Conservation (phyloP, 1,140 invertebrate genomes). For the Tetragonula clypearis region DNA sequence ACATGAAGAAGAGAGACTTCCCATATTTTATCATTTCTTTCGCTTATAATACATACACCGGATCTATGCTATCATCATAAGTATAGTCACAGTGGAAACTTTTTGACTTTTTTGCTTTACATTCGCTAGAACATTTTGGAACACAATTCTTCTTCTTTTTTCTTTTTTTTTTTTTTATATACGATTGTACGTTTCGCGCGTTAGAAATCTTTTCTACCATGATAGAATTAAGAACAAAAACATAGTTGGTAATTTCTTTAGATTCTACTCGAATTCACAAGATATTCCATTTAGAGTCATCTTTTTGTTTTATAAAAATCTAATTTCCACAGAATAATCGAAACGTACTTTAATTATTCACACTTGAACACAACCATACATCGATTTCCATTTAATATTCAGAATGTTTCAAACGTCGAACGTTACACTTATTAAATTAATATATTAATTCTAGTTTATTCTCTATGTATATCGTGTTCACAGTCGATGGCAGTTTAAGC, state of each 20-base stretch:
- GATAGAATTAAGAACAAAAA: neutral
- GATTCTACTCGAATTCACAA: neutral
- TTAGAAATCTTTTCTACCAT: neutral
- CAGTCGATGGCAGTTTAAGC: conserved; percentile 49
- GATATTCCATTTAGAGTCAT: conserved; percentile 3
- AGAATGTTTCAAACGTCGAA: conserved; percentile 10
- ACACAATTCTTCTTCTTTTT: conserved; percentile 43
- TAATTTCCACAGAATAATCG: conserved; percentile 48
- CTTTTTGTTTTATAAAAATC: conserved; percentile 54
- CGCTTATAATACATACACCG: conserved; percentile 60
- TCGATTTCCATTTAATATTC: conserved; percentile 36
- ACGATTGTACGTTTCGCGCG: conserved; percentile 30
- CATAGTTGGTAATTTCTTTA: neutral
- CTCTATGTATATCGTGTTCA: conserved; percentile 50
- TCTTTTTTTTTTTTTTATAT: conserved; percentile 12
- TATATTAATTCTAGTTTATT: conserved; percentile 35
- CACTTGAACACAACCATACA: conserved; percentile 49
- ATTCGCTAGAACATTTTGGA: conserved; percentile 31
- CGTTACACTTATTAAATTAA: conserved; percentile 28
- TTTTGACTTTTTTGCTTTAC: conserved; percentile 39
- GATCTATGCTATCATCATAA: conserved; percentile 48
- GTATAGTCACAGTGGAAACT: conserved; percentile 48
- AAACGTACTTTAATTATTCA: conserved; percentile 47
- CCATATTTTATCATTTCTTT: conserved; percentile 62
- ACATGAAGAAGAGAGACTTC: conserved; percentile 73